Evolutionary conservation across 2,113 vertebrate species (phyloP).

Genomic region (Brienomyrus brachyistius): DNA sequence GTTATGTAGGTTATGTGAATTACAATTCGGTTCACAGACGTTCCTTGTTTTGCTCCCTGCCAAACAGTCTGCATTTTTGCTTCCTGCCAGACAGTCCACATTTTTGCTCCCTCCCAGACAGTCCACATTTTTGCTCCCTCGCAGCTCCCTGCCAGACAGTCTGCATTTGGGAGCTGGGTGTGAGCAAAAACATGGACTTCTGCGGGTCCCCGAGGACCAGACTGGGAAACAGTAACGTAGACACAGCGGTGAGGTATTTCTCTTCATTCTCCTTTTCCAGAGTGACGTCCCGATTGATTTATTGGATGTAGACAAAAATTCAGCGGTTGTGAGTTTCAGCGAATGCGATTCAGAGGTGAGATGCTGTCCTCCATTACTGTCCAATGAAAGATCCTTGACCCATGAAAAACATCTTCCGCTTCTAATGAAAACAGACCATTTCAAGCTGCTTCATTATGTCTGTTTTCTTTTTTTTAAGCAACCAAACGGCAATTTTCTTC

Average conservation of each 20-base stretch:
- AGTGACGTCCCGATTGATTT: slow-evolving; percentile 93
- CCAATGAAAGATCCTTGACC: neutral
- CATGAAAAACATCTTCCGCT: neutral
- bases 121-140: no score
- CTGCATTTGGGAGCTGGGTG: neutral
- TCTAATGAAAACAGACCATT: neutral
- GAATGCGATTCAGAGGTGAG: slow-evolving; percentile 92
- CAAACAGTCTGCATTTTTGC: neutral
- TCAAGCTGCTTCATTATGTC: neutral
- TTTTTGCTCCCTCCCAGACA: no score
- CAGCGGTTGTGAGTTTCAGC: slow-evolving; percentile 94
- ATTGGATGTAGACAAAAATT: slow-evolving; percentile 96
- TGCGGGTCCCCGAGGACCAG: neutral
- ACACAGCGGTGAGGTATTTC: neutral
- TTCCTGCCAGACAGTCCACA: neutral
- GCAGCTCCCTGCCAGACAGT: no score
- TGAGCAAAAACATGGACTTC: neutral
- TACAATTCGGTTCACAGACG: neutral
- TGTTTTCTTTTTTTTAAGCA: slow-evolving; percentile 41
- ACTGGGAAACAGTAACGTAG: neutral
- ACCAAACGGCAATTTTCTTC: slow-evolving; percentile 87
- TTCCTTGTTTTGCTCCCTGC: neutral
- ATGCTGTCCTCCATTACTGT: neutral
- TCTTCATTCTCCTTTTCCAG: slow-evolving; percentile 49
- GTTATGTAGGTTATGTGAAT: neutral